These are phyloP conservation scores for Acronicta aceris DNA, from an alignment of 2,888 invertebrate species.

Conservation along the genomic window DNA sequence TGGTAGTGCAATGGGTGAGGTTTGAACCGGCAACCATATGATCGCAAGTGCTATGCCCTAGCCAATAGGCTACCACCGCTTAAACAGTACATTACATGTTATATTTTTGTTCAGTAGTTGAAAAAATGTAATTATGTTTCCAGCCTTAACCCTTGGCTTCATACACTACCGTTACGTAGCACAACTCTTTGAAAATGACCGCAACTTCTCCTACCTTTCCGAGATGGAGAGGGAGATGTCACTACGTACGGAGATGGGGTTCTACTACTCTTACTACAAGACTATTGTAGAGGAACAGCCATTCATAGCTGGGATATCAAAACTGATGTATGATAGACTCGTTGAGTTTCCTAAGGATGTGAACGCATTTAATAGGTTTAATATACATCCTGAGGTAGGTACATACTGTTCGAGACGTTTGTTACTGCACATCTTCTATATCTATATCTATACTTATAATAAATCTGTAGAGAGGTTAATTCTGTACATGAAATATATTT, in stretches of 20 bases:
- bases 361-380: conserved; percentile 95
- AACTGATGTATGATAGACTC: conserved; percentile 91
- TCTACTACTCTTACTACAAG: conserved; percentile 97
- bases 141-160: conserved; percentile 90
- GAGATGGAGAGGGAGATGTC: conserved; percentile 95
- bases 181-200: conserved; percentile 94
- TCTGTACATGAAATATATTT: too few relatives aligned
- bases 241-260: conserved; percentile 95
- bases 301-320: conserved; percentile 90
- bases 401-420: too few relatives aligned
- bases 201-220: conserved; percentile 95
- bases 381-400: conserved; percentile 94
- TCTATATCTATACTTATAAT: too few relatives aligned
- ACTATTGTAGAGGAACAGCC: conserved; percentile 92
- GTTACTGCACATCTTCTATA: too few relatives aligned
- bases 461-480: too few relatives aligned
- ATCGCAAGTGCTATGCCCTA: too few relatives aligned
- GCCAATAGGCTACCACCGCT: too few relatives aligned
- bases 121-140: too few relatives aligned
- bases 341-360: conserved; percentile 95
- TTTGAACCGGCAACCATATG: too few relatives aligned
- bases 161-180: conserved; percentile 92
- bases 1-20: too few relatives aligned
- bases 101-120: too few relatives aligned
- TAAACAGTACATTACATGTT: too few relatives aligned